phyloP scores from a whole-genome alignment of 2,888 invertebrate species.

The Acanthosepion esculentum region DNA sequence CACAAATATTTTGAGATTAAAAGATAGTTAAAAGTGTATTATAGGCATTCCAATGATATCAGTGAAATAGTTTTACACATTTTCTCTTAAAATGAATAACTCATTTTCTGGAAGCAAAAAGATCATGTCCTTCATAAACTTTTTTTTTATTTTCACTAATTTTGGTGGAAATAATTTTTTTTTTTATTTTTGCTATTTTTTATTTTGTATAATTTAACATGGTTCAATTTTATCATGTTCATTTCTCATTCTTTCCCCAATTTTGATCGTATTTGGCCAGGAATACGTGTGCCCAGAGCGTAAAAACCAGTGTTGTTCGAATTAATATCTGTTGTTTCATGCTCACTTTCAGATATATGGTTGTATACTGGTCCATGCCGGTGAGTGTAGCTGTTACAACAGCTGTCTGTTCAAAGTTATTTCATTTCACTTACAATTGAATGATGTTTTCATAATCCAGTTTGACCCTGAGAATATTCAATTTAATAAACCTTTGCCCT shows the following conservation, averaged over 20 bases:
- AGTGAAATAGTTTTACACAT: too few relatives aligned
- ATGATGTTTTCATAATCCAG: conserved; percentile 40
- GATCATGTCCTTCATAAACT: background rate
- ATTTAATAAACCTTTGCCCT: conserved; percentile 8
- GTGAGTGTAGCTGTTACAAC: conserved; percentile 43
- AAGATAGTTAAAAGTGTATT: too few relatives aligned
- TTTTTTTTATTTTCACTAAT: background rate
- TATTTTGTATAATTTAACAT: background rate
- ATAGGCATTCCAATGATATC: too few relatives aligned
- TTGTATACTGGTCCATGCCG: conserved; percentile 46
- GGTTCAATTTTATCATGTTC: background rate
- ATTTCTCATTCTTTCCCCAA: background rate
- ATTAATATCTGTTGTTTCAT: conserved; percentile 36
- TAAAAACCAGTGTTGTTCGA: background rate
- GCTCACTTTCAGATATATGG: conserved; percentile 47
- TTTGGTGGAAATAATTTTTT: background rate
- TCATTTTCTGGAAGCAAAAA: too few relatives aligned
- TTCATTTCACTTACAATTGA: conserved; percentile 44
- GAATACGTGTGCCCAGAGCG: background rate
- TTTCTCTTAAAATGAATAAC: too few relatives aligned
- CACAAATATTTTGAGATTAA: too few relatives aligned
- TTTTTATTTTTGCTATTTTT: background rate
- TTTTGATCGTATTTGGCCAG: background rate
- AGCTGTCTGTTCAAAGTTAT: conserved; percentile 38
- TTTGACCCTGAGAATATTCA: background rate